Evolutionary conservation across 2,888 invertebrate genomes (phyloP), one percentile per base, ranked within the genome.

Genomic region (Barypeithes pellucidus): DNA sequence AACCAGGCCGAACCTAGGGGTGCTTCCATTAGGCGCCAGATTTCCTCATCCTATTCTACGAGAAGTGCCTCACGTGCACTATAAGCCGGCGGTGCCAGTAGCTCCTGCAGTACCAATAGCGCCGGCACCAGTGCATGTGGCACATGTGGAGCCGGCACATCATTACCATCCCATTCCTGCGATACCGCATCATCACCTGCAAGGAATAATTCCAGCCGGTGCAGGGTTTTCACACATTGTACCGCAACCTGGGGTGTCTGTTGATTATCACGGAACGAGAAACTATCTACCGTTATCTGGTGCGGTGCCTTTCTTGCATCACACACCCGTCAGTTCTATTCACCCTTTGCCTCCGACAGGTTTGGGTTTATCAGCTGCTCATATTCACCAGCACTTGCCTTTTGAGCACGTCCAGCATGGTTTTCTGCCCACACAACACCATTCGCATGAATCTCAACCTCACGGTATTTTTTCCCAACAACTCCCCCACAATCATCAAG

Each of bases 1-100:
- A 5, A 77, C 80, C n/a, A 82, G 79, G 65, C 83, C 84, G 3
- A 79, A 83, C 57, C 75, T 83, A 39, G 82, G 81, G 4, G 83
- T 84, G 7, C 70, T 83, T 14, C 83, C 82, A 5, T 71, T 83
- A 11, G 83, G 83, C 11, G 77, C 82, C 2, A 76, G 73, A 9
- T 83, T 83, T 72, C 78, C 77, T 8, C 73, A 79, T 20, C 81
- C 81, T 7, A 78, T 82, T 54, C 67, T 82, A 22, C 78, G 71
- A 36, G 76, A 77, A 65, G 54, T 76, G 12, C 73, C 78, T 16
- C 76, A 60, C 52, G 12, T 70, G 18, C 72, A 77, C 20, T 72
- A 76, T 14, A 75, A 72, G 54, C 73, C 71, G 39, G 43, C 41
- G 3, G 43, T 16, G 3, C 36, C 62, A 29, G 45, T 52, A 20